Evolutionary conservation across 2,113 vertebrate genomes (phyloP).

Genomic region (Microcebus lehilahytsara): DNA sequence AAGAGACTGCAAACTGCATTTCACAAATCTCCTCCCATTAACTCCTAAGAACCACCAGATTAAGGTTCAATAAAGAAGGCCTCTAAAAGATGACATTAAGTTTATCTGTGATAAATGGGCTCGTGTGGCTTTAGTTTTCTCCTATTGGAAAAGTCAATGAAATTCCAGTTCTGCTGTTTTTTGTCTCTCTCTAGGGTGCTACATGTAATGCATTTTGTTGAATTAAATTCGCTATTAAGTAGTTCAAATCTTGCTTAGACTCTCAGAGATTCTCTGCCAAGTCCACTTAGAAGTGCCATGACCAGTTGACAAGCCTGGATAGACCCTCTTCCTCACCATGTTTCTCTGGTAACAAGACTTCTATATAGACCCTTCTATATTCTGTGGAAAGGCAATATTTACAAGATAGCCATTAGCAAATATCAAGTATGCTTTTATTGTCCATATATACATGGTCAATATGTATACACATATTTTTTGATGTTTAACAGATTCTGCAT

Average conservation of each 20-base stretch:
- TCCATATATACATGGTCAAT: neutral
- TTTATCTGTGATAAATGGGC: neutral
- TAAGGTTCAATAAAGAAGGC: neutral
- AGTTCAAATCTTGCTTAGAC: neutral
- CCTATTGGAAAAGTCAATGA: neutral
- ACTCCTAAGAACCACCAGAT: neutral
- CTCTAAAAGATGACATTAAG: neutral
- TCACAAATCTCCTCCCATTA: neutral
- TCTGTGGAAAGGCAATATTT: neutral
- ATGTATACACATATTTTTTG: neutral
- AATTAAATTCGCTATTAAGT: neutral
- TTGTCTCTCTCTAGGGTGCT: neutral
- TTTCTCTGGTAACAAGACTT: neutral
- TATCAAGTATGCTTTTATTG: neutral
- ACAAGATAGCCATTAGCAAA: neutral
- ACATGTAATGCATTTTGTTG: neutral
- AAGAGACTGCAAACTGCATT: conserved; percentile 15
- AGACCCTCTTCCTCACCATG: neutral
- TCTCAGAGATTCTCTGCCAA: neutral
- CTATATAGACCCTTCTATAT: neutral
- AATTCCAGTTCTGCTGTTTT: neutral
- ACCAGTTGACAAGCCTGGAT: neutral
- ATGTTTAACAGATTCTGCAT: neutral
- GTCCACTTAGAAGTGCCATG: neutral
- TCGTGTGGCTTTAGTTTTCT: neutral